Evolutionary conservation across 2,113 vertebrate genomes (phyloP).

Genomic region (Taxidea taxus): DNA sequence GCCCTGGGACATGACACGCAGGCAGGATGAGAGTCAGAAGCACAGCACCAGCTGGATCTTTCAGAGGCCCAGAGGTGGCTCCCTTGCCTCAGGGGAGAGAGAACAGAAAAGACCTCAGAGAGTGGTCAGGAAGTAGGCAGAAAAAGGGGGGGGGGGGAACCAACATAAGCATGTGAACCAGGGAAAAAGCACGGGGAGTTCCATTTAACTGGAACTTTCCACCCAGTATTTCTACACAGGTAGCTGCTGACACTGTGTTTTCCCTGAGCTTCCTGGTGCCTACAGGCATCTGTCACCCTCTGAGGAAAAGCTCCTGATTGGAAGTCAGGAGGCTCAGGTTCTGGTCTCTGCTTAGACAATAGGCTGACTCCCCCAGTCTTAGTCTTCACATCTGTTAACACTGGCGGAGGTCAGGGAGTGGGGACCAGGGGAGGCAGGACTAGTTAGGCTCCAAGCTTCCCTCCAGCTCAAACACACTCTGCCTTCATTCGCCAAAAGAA

Average conservation of each 20-base stretch:
- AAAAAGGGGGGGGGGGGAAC: neutral
- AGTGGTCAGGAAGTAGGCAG: neutral
- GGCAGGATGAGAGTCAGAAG: neutral
- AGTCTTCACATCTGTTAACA: neutral
- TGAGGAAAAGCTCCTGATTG: neutral
- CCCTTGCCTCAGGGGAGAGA: neutral
- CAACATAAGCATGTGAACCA: neutral
- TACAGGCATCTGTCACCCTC: neutral
- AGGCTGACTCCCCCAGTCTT: neutral
- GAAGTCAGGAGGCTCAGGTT: neutral
- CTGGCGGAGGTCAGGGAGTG: fast-evolving
- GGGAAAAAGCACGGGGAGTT: neutral
- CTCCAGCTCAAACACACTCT: neutral
- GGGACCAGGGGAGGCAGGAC: neutral
- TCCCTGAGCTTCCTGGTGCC: neutral
- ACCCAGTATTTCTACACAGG: neutral
- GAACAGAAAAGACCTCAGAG: neutral
- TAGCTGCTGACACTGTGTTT: neutral
- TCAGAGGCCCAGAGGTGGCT: neutral
- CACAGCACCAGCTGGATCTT: neutral
- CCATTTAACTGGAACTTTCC: neutral
- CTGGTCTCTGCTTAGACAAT: neutral
- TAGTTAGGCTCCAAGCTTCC: neutral
- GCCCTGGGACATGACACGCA: fast-evolving
- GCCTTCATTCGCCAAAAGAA: neutral